These are phyloP conservation scores for Catharus ustulatus DNA, from an alignment of 2,797 vertebrate species.

Conservation along the genomic window DNA sequence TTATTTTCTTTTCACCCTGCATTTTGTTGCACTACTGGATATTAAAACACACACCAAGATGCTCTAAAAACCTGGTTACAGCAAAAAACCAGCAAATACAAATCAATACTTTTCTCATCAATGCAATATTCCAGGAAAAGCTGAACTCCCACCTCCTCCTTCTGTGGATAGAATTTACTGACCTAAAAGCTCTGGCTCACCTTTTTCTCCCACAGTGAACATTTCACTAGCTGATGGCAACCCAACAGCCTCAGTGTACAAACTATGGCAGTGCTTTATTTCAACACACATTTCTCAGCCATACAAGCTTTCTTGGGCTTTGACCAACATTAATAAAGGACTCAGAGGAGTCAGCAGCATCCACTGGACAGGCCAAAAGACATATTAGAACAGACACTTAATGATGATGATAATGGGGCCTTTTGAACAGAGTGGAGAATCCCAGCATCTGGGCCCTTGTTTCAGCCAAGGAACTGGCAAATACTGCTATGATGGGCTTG, in stretches of 20 bases:
- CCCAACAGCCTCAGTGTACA: neutral
- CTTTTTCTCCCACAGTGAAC: neutral
- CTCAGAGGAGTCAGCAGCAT: neutral
- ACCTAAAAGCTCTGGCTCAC: neutral
- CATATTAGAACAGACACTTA: neutral
- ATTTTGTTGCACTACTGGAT: neutral
- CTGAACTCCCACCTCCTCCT: neutral
- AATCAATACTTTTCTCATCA: neutral
- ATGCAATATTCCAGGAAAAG: neutral
- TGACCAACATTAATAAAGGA: neutral
- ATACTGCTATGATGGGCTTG: neutral
- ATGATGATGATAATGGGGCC: neutral
- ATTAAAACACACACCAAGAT: neutral
- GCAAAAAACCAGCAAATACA: neutral
- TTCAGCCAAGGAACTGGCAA: neutral
- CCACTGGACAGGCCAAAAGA: neutral
- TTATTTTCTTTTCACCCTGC: neutral
- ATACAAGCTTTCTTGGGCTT: neutral
- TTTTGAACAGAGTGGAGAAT: neutral
- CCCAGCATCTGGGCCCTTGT: neutral
- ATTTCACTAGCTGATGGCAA: neutral
- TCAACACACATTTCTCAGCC: neutral
- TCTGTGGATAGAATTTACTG: neutral
- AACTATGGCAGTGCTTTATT: neutral
- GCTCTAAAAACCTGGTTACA: neutral